Base-by-base conservation (phyloP, 2,797 vertebrate genomes). In the Coregonus suidteri region DNA sequence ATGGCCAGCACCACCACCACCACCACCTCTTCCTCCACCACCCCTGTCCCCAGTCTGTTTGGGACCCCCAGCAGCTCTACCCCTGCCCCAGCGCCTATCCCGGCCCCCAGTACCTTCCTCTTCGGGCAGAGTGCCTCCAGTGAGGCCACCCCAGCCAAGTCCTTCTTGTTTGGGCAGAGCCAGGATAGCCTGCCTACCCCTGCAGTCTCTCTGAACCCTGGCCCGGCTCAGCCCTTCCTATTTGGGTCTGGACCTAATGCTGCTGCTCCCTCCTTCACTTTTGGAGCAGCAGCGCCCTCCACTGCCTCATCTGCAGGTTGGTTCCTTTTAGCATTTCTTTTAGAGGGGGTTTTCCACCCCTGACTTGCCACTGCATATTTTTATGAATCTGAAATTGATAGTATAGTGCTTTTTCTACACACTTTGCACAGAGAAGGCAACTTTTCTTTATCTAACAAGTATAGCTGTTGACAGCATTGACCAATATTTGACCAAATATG, bases 271-370 rank as follows among this genome's bases (percentile, higher is more conserved):
- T 89, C 94, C 47, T 98, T 98, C 75, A 84, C 78, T 75, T 99
- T 99, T 77, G 95, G 96, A 85, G 84, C 88, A 66, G 85, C 95
- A 70, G 93, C 93, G 0, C 82, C 94, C 65, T 67, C 94, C 86
- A 93, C 95, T 4, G 92, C 94, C 16, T 92, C 94, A 71, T 91
- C 96, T 80, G 85, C 96, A 94, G 97, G 98, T 99, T 91, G 78
- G 83, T 85, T 59, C 20, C 31, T 16, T 69, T 1, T 41, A 71
- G 47, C 13, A 34, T 18, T 35, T 59, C 0, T 11, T 11, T 56
- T 35, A 54, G 6, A 47, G 41, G 9, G 2, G 9, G 9, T 13
- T 13, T 47, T 47, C 41, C 53, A 56, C 53, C 53, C 5, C 4
- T n/a, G 53, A 56, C 5, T 1, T 18, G 53, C 18, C 4, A 18